Evolutionary conservation across 2,113 vertebrate genomes (phyloP).

Genomic region (Microtus ochrogaster): DNA sequence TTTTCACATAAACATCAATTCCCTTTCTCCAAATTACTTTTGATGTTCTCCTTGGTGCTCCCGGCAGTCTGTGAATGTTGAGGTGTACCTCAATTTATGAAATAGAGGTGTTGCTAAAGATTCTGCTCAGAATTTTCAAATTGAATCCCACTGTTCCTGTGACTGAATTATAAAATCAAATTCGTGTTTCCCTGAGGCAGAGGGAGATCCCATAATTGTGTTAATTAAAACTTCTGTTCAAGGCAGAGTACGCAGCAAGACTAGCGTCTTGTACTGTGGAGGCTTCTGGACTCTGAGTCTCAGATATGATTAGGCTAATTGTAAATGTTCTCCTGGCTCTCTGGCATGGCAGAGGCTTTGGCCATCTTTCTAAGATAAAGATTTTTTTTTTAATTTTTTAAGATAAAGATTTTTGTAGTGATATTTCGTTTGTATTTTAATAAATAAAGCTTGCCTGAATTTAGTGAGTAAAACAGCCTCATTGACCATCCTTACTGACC

Average conservation of each 20-base stretch:
- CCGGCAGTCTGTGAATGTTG: conserved; percentile 55
- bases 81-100: conserved; percentile 58
- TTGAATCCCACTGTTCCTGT: conserved; percentile 37
- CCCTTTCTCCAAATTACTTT: conserved; percentile 72
- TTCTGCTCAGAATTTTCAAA: conserved; percentile 54
- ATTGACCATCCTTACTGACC: no score
- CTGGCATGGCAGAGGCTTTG: not conserved
- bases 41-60: conserved; percentile 57
- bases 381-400: not conserved
- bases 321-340: not conserved
- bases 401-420: not conserved
- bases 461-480: no score
- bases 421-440: no score
- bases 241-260: not conserved
- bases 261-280: not conserved
- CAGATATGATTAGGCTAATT: conserved; percentile 20
- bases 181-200: conserved; percentile 14
- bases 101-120: conserved; percentile 52
- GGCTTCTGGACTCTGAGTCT: conserved; percentile 48
- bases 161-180: conserved; percentile 49
- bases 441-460: no score
- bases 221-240: conserved; percentile 68
- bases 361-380: not conserved
- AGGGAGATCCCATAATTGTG: conserved; percentile 37
- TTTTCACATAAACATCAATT: conserved; percentile 70